Evolutionary conservation across 2,797 vertebrate genomes (phyloP).

Genomic region (Rhabdophis nuchalis): DNA sequence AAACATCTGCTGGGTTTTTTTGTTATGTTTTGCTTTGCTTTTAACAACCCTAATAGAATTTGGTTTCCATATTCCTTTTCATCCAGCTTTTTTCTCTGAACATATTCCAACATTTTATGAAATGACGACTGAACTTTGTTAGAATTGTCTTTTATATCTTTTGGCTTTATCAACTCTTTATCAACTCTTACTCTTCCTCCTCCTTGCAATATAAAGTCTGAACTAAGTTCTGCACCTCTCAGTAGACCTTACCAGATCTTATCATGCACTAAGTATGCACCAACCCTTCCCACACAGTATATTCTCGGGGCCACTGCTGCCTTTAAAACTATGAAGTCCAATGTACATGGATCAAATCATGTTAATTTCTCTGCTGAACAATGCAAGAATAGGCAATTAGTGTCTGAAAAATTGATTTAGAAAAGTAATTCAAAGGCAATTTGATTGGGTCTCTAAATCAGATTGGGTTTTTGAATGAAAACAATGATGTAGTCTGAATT

Average conservation of each 20-base stretch:
- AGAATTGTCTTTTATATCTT: neutral
- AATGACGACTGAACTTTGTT: neutral
- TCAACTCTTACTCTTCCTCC: neutral
- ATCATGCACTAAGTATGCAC: slow-evolving; percentile 28
- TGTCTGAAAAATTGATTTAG: neutral
- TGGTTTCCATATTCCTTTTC: neutral
- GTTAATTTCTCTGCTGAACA: neutral
- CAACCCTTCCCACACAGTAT: neutral
- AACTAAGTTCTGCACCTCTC: neutral
- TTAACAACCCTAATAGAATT: neutral
- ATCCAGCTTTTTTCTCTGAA: neutral
- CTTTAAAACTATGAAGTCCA: neutral
- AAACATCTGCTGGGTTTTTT: neutral
- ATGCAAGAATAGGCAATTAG: neutral
- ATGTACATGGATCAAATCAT: neutral
- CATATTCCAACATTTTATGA: neutral
- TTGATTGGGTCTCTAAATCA: neutral
- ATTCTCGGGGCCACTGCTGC: neutral
- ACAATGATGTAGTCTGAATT: neutral
- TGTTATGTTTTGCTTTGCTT: neutral
- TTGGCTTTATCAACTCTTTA: neutral
- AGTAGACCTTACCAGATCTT: neutral
- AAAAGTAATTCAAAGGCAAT: neutral
- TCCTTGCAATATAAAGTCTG: neutral
- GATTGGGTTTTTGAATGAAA: neutral